Evolutionary conservation across 1,140 invertebrate genomes (phyloP), one percentile per base, ranked within the genome.

Genomic region (Ruditapes philippinarum): DNA sequence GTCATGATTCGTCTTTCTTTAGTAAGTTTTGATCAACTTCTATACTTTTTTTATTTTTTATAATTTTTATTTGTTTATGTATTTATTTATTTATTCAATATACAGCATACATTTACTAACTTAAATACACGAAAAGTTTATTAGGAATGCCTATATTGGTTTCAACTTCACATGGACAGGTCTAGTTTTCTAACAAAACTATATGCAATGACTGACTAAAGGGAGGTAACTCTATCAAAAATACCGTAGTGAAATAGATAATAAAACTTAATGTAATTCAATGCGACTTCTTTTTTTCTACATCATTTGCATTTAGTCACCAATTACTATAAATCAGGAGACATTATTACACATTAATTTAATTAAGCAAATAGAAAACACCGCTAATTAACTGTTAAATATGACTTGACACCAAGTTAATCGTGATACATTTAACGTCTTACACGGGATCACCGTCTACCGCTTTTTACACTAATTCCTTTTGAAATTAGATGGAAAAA

Each of bases 381-480:
- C 54, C 51, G 84, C 38, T 76, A 86, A 86, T 86, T 86, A 36
- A 33, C 73, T 86, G 84, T 86, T 86, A 86, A 86, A 84, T 70
- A 31, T 54, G 11, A 25, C 25, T 84, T 70, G 81, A 84, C 81
- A 84, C 60, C 33, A 19, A 19, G 14, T 36, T 40, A 68, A 82
- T 82, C 80, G 36, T 25, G 80, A 68, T 73, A 84, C 28, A 28
- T 84, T 42, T 22, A 17, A 5, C 17, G 22, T 22, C 42, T 83
- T 73, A n/a, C 14, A 14, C 5, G 28, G 42, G 65, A 31, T 68
- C 65, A 68, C 25, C 40, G 60, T 84, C 60, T 70, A 22, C n/a
- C 28, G 73, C 25, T 65, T 70, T 45, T 70, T 84, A 84, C 40
- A 84, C 81, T 84, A 84, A 84, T 84, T 70, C 81, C 62, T 62